Percentiles rank a stretch among this genome's conserved stretches.
phyloP scores from a whole-genome alignment of 2,113 vertebrate species.

The Euleptes europaea region DNA sequence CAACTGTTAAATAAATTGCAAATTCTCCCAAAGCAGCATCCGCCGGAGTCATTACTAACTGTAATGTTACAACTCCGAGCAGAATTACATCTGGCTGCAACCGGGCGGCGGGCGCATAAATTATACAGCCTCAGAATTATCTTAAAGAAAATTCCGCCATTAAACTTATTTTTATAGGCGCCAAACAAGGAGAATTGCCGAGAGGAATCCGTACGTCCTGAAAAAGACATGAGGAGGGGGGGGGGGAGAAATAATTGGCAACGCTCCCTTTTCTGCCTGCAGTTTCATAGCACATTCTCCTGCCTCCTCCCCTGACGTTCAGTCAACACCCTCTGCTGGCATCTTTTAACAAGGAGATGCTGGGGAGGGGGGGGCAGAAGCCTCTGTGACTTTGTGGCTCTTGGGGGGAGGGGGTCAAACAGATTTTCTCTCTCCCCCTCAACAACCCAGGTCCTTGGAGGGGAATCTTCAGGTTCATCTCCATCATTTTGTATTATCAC shows the following conservation, averaged over 20 bases:
- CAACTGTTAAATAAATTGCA: conserved; percentile 86
- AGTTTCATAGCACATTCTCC: conserved; percentile 65
- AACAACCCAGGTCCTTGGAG: conserved; percentile 8
- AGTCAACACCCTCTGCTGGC: conserved; percentile 53
- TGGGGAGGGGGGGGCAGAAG: not conserved
- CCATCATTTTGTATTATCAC: not conserved
- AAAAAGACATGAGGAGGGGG: conserved; percentile 55
- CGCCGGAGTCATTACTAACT: conserved; percentile 80
- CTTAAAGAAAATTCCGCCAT: conserved; percentile 80
- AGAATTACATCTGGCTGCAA: conserved; percentile 84
- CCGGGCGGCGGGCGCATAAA: conserved; percentile 78
- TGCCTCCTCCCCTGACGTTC: conserved; percentile 53
- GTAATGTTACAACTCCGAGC: conserved; percentile 81
- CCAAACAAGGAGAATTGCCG: conserved; percentile 74
- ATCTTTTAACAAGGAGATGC: conserved; percentile 41
- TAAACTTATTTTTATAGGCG: conserved; percentile 82
- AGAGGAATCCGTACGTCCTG: conserved; percentile 70
- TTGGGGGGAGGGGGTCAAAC: conserved; percentile 41
- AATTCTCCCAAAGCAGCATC: conserved; percentile 78
- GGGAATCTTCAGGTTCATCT: not conserved
- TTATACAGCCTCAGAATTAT: conserved; percentile 81
- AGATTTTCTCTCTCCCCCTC: conserved; percentile 48
- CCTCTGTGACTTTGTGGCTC: not conserved
- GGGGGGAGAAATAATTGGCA: conserved; percentile 73
- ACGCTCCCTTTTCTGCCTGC: conserved; percentile 61